These are phyloP conservation scores for Mormyrus proboscirostris DNA, from an alignment of 2,797 vertebrate genomes.

Conservation along the genomic window DNA sequence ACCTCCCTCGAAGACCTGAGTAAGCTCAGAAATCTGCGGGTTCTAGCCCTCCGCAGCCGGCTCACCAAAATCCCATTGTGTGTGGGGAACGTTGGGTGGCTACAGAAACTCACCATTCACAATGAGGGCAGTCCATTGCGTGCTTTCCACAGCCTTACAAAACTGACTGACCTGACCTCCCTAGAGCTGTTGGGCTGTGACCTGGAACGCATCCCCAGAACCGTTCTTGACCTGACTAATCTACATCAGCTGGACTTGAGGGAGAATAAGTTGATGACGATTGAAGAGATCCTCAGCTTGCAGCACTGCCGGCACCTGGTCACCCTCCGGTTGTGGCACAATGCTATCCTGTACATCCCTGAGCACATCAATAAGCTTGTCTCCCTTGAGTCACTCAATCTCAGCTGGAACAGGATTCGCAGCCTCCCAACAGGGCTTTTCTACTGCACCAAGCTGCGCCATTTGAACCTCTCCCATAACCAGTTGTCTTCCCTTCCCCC, in stretches of 20 bases:
- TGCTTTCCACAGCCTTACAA: constrained; percentile 75
- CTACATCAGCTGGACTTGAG: constrained; percentile 77
- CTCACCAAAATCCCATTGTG: constrained; percentile 73
- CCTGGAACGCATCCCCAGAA: constrained; percentile 79
- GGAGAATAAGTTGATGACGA: constrained; percentile 75
- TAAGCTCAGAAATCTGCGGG: constrained; percentile 70
- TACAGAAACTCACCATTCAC: constrained; percentile 67
- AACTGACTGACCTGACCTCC: constrained; percentile 62
- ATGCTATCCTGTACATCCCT: constrained; percentile 74
- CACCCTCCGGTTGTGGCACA: constrained; percentile 77
- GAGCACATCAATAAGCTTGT: constrained; percentile 78
- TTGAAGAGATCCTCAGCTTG: constrained; percentile 83
- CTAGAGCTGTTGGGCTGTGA: constrained; percentile 73
- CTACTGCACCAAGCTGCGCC: constrained; percentile 69
- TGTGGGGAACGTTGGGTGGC: constrained; percentile 63
- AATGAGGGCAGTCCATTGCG: constrained; percentile 73
- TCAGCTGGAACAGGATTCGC: constrained; percentile 77
- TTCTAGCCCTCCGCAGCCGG: constrained; percentile 63
- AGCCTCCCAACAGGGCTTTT: constrained; percentile 68
- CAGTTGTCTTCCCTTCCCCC: constrained; percentile 66
- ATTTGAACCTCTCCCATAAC: constrained; percentile 80
- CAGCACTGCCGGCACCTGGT: constrained; percentile 77
- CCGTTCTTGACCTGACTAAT: constrained; percentile 73
- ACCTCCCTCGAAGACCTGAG: constrained; percentile 67
- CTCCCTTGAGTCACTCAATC: constrained; percentile 68